These are phyloP conservation scores for Aricia artaxerxes DNA, from an alignment of 2,888 invertebrate genomes.

Conservation along the genomic window DNA sequence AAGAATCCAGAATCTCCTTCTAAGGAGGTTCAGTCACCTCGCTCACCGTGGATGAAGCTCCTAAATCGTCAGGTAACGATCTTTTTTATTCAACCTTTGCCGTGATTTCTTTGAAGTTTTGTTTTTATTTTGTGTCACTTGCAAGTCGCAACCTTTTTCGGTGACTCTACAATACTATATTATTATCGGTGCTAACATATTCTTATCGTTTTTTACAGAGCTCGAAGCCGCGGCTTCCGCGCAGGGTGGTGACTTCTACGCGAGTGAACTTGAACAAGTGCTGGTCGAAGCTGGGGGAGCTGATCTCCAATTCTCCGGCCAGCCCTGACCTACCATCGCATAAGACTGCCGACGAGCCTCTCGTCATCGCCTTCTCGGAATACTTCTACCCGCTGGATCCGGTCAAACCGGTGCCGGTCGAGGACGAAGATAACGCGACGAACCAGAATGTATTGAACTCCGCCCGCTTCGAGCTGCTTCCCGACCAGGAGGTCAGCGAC, in stretches of 20 bases:
- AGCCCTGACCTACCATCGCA: conserved; percentile 73
- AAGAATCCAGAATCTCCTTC: conserved; percentile 68
- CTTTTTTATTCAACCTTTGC: conserved; percentile 31
- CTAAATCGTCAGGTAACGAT: conserved; percentile 78
- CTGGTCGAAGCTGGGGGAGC: conserved; percentile 82
- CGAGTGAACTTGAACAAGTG: conserved; percentile 83
- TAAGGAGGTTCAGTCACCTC: conserved; percentile 70
- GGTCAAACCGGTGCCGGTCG: conserved; percentile 66
- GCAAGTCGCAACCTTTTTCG: not conserved
- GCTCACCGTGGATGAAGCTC: conserved; percentile 81
- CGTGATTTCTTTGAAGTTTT: conserved; percentile 24
- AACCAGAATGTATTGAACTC: conserved; percentile 71
- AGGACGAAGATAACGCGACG: conserved; percentile 71
- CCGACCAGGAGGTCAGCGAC: conserved; percentile 74
- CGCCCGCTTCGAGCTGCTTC: conserved; percentile 66
- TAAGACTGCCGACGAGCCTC: conserved; percentile 73
- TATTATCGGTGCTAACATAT: conserved; percentile 28
- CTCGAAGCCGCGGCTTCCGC: conserved; percentile 78
- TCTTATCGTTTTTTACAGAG: conserved; percentile 69
- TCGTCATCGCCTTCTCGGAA: conserved; percentile 66
- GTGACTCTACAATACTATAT: not conserved
- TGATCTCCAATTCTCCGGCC: conserved; percentile 72
- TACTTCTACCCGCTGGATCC: conserved; percentile 68
- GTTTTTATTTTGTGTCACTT: not conserved
- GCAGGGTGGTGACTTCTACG: conserved; percentile 78